Base-by-base conservation (phyloP, 2,888 invertebrate genomes). In the Eumerus sabulonum region DNA sequence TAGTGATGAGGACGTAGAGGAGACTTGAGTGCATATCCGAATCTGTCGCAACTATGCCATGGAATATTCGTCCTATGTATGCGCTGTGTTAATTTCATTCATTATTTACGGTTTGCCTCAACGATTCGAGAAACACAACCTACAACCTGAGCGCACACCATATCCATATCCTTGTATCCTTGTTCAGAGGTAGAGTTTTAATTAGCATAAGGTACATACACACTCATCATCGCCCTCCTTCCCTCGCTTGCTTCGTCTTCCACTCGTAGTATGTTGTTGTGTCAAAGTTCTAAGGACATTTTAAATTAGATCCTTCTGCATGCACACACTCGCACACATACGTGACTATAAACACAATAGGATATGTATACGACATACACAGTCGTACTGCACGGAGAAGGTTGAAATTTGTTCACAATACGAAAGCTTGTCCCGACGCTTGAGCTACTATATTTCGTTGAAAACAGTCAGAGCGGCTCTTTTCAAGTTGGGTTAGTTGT, bases 81-180 rank as follows among this genome's bases (percentile, higher is more conserved):
- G 81, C 60, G 71, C 64, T 81, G 83, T 85, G 86, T 85, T 86
- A 86, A 86, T 85, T 86, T 86, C 85, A 86, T 85, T 86, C 85
- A 86, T 86, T 85, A 86, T 86, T 86, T 85, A 86, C 84, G 85
- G 85, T 83, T 86, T 86, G 85, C 85, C 86, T 85, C 85, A 84
- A 84, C 79, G 74, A 79, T 79, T 74, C 64, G 79, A 70, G 74
- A 70, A 74, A 70, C 79, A 73, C 64, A 70, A 63, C 59, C 50
- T 38, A 48, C 67, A 14, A 57, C 47, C 38, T 7, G 56, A 16
- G 14, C 27, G 18, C 60, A 54, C 17, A 38, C 13, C 27, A 9
- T 68, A 45, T 59, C 36, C n/a, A 40, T 59, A 51, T 36, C 27
- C 45, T 18, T 18, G 45, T 62, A 59, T 66, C 54, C 3, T 27